Conservation (phyloP, 2,797 vertebrate species). For the Xiphophorus birchmanni region DNA sequence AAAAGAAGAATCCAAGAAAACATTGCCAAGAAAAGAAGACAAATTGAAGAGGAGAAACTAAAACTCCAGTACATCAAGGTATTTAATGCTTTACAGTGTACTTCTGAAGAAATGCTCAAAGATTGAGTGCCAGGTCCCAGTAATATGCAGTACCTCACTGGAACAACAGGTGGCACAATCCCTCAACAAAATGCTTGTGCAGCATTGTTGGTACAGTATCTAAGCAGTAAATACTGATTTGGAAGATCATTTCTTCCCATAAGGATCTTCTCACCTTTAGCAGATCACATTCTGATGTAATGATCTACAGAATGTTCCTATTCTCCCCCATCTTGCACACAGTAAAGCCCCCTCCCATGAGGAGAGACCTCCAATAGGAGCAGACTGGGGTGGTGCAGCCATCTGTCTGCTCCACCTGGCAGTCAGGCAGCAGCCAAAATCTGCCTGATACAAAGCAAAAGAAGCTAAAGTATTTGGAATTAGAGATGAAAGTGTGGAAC, state of each 20-base stretch:
- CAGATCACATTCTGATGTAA: neutral
- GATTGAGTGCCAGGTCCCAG: neutral
- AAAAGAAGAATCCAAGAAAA: slow-evolving; percentile 95
- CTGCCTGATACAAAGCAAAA: neutral
- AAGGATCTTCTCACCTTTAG: neutral
- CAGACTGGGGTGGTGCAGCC: neutral
- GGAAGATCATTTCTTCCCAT: neutral
- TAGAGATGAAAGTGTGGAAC: neutral
- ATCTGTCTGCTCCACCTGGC: neutral
- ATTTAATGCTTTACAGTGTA: slow-evolving; percentile 11
- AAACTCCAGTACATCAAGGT: slow-evolving; percentile 96
- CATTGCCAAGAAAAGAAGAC: slow-evolving; percentile 90
- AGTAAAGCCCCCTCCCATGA: neutral
- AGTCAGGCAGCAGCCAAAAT: neutral
- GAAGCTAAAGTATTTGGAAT: neutral
- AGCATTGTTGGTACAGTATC: neutral
- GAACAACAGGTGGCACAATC: neutral
- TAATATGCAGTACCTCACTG: neutral
- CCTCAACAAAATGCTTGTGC: neutral
- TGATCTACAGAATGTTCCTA: neutral
- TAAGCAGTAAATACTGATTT: neutral
- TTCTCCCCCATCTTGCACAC: neutral
- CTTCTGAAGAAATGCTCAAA: neutral
- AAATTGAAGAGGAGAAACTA: slow-evolving; percentile 93
- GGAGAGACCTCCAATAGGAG: neutral